Base-by-base conservation (phyloP, 1,140 invertebrate species). In the Cherax quadricarinatus region DNA sequence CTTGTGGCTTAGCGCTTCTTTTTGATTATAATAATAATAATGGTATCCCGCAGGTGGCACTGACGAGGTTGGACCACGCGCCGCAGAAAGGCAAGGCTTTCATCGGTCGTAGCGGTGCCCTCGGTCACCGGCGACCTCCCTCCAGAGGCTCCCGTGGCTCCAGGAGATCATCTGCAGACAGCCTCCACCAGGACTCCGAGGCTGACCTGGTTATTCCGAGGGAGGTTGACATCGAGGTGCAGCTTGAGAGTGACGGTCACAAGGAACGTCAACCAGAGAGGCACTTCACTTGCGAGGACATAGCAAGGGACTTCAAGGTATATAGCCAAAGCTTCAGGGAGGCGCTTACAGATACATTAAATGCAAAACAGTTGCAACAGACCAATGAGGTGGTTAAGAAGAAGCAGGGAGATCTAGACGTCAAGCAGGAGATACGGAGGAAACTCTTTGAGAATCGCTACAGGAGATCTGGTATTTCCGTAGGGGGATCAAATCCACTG, bases 21-120 rank as follows among this genome's bases (percentile, higher is more conserved):
- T n/a, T n/a, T n/a, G n/a, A n/a, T n/a, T n/a, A 24, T 18, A n/a
- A n/a, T n/a, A n/a, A n/a, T n/a, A n/a, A n/a, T n/a, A 24, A 24
- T 57, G 53, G 24, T 1, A 62, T 60, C 53, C 70, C 60, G 6
- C 84, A 93, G 88, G 84, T 93, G 84, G 88, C 82, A 4, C 48
- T 93, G 82, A 90, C 92, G 24, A 70, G 85, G n/a, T 86, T 93
- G 70, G 92, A 93, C 30, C 92, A 93, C 88, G 90, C 92, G 51
- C 89, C 78, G 1, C 92, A 93, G 92, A 93, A 93, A 49, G 88
- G 73, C 21, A 93, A 91, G 57, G 88, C 53, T 4, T 82, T 48
- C 3, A 78, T 91, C 10, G 92, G 92, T 12, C 92, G 92, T 4
- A 93, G 92, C 53, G 92, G 92, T 6, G 92, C 92, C 75, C 88